Percentiles rank a stretch among this genome's conserved stretches.
Evolutionary conservation across 2,113 vertebrate species (phyloP).

Genomic region (Enhydra lutris): DNA sequence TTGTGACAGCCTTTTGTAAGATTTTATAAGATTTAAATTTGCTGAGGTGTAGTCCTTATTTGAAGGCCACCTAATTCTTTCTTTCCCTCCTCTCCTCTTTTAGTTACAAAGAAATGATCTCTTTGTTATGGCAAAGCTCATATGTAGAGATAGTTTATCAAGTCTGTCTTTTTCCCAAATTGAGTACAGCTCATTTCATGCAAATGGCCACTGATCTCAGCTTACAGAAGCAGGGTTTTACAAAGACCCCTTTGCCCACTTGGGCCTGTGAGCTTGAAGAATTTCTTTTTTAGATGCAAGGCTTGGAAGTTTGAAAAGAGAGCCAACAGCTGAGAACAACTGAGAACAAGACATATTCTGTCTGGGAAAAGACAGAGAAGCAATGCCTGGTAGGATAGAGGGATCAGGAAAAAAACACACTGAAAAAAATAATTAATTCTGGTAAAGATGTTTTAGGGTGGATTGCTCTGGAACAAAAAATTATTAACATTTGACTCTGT

Average conservation of each 20-base stretch:
- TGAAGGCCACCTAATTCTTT: not conserved
- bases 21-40: not conserved
- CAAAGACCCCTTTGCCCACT: not conserved
- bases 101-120: not conserved
- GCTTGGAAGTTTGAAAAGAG: not conserved
- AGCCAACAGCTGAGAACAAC: not conserved
- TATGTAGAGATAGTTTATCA: not conserved
- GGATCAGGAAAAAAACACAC: not conserved
- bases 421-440: not conserved
- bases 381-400: no score
- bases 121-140: not conserved
- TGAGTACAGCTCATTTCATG: no score
- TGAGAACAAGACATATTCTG: not conserved
- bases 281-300: not conserved
- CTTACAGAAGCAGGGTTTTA: not conserved
- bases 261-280: not conserved
- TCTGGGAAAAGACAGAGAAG: not conserved
- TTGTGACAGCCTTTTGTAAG: not conserved
- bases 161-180: not conserved
- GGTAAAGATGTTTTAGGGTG: not conserved
- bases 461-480: not conserved
- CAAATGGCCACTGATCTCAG: not conserved
- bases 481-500: not conserved
- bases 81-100: not conserved
- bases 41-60: not conserved